A percentile compares a stretch with the other conserved stretches of the same genome.
Conservation (phyloP, 2,888 invertebrate species). For the Agriopis aurantiaria region DNA sequence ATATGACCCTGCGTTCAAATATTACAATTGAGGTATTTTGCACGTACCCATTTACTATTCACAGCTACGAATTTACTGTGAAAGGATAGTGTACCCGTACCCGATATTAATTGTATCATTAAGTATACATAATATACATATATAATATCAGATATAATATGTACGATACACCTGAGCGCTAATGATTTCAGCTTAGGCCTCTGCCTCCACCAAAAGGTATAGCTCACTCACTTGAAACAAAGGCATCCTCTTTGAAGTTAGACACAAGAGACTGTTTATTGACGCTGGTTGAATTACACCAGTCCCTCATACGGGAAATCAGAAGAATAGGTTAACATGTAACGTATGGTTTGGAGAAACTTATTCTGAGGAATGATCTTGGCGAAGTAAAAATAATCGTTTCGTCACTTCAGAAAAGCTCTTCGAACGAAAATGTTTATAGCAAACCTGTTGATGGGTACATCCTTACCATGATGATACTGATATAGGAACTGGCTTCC, state of each 20-base stretch:
- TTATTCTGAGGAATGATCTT: constrained; percentile 28
- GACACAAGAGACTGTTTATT: constrained; percentile 72
- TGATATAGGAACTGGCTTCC: not conserved
- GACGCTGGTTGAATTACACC: constrained; percentile 62
- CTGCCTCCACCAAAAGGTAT: constrained; percentile 59
- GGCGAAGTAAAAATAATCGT: constrained; percentile 40
- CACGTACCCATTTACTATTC: not conserved
- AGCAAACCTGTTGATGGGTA: constrained; percentile 17
- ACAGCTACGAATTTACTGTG: not conserved
- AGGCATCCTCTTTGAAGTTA: constrained; percentile 71
- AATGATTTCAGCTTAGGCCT: constrained; percentile 10
- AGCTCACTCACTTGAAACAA: constrained; percentile 69
- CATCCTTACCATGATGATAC: constrained; percentile 14
- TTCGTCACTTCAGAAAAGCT: constrained; percentile 29
- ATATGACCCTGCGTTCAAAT: no score
- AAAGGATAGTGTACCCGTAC: not conserved
- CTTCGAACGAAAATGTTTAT: constrained; percentile 26
- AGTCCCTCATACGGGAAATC: constrained; percentile 60
- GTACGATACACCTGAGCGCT: not conserved
- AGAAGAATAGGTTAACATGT: constrained; percentile 63
- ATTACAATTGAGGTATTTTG: not conserved
- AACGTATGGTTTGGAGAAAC: constrained; percentile 52
- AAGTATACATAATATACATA: no score
- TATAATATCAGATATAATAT: not conserved
- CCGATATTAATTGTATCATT: not conserved